Evolutionary conservation across 30 jellyfish, hydroid and myxozoan species (phyloP).

Genomic region (Turritopsis rubra): DNA sequence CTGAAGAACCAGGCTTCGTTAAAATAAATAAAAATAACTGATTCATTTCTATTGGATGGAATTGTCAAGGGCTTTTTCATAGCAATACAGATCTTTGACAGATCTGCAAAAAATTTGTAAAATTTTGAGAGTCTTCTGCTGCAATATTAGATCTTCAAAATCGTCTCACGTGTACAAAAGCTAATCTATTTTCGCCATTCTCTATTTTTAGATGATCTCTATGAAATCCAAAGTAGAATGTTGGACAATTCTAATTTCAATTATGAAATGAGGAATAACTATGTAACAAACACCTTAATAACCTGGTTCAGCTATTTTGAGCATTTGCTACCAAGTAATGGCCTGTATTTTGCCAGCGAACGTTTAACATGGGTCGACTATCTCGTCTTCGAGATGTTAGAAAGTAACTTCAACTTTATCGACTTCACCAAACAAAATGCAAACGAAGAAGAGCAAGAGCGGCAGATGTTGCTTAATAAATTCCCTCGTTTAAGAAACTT

Average conservation of each 20-base stretch:
- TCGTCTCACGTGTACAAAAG: no score
- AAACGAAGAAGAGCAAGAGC: conserved; percentile 16
- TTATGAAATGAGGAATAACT: conserved; percentile 40
- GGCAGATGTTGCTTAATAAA: neutral
- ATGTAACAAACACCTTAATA: conserved; percentile 39
- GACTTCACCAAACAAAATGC: conserved; percentile 26
- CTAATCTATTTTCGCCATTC: no score
- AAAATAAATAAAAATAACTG: no score
- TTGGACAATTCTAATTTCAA: conserved; percentile 27
- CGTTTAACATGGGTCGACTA: conserved; percentile 85
- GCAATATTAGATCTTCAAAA: no score
- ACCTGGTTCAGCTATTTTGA: conserved; percentile 73
- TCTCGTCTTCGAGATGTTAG: conserved; percentile 61
- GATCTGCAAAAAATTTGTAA: no score
- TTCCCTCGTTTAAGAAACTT: conserved; percentile 44
- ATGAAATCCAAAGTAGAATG: neutral
- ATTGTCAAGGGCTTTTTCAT: no score
- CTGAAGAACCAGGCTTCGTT: no score
- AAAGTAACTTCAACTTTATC: conserved; percentile 43
- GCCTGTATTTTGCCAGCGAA: conserved; percentile 58
- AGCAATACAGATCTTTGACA: no score
- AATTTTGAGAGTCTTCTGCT: no score
- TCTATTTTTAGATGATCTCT: conserved; percentile 24
- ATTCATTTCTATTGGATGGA: no score
- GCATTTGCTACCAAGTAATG: conserved; percentile 43